Percentiles rank a stretch among this genome's conserved stretches.
Conservation (phyloP, 2,113 vertebrate species). For the Cyanocitta stelleri region DNA sequence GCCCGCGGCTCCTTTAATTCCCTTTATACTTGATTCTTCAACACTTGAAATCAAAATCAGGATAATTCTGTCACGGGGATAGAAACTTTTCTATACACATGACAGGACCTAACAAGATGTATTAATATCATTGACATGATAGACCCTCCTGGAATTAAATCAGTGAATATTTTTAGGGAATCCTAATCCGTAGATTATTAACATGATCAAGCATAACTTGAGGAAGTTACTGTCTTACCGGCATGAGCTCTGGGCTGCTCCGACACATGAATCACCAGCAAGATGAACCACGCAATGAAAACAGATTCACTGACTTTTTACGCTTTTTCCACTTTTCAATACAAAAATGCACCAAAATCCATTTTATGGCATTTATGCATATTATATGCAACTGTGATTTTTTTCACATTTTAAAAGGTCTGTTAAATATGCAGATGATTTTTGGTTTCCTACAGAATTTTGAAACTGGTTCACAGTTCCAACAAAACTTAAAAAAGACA, state of each 20-base stretch:
- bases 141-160: not conserved
- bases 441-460: not conserved
- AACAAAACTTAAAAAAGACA: not conserved
- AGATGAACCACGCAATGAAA: not conserved
- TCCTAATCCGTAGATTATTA: slow-evolving; percentile 30
- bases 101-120: not conserved
- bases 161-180: slow-evolving; percentile 14
- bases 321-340: not conserved
- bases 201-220: slow-evolving; percentile 15
- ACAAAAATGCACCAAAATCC: not conserved
- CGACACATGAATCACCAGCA: not conserved
- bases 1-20: not conserved
- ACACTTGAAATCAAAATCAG: not conserved
- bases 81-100: not conserved
- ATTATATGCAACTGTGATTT: not conserved
- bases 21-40: not conserved
- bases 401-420: not conserved
- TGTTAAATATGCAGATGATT: not conserved
- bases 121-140: not conserved
- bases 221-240: not conserved
- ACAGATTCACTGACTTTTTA: not conserved
- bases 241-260: not conserved
- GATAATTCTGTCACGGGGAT: not conserved
- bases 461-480: not conserved
- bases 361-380: not conserved